phyloP scores from a whole-genome alignment of 1,140 invertebrate genomes.

The Megalopta genalis region DNA sequence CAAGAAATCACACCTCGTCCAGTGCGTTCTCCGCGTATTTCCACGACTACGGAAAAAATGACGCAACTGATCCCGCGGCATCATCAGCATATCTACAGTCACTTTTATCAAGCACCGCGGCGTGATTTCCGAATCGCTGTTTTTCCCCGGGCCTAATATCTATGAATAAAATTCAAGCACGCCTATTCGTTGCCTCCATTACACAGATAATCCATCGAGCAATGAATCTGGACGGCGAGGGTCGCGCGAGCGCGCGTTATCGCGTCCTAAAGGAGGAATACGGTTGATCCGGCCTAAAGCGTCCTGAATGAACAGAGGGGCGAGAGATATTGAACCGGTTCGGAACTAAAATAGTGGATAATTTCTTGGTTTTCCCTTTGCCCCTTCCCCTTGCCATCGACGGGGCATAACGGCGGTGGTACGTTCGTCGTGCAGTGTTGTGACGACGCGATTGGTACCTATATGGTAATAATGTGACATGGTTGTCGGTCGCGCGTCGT shows the following conservation, averaged over 20 bases:
- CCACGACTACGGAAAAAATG: too few species aligned
- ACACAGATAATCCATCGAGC: slow-evolving; percentile 2
- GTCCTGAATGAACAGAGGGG: slow-evolving; percentile 54
- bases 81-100: too few species aligned
- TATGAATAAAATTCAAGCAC: not conserved
- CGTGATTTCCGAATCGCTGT: too few species aligned
- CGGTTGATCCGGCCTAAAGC: not conserved
- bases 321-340: slow-evolving; percentile 62
- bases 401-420: slow-evolving; percentile 56
- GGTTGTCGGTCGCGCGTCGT: slow-evolving; percentile 76
- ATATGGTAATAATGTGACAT: slow-evolving; percentile 77
- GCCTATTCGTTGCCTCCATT: not conserved
- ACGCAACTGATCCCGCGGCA: too few species aligned
- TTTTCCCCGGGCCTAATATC: too few species aligned
- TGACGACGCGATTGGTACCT: slow-evolving; percentile 71
- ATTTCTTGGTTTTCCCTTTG: slow-evolving; percentile 38
- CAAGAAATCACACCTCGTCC: too few species aligned
- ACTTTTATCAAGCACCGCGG: too few species aligned
- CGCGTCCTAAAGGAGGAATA: slow-evolving; percentile 9
- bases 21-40: too few species aligned
- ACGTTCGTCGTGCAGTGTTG: slow-evolving; percentile 65
- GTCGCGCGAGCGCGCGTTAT: slow-evolving; percentile 3
- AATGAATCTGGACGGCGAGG: not conserved
- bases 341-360: slow-evolving; percentile 62
- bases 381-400: not conserved